phyloP scores from a whole-genome alignment of 2,113 vertebrate genomes.

The Oceanodroma tethys region DNA sequence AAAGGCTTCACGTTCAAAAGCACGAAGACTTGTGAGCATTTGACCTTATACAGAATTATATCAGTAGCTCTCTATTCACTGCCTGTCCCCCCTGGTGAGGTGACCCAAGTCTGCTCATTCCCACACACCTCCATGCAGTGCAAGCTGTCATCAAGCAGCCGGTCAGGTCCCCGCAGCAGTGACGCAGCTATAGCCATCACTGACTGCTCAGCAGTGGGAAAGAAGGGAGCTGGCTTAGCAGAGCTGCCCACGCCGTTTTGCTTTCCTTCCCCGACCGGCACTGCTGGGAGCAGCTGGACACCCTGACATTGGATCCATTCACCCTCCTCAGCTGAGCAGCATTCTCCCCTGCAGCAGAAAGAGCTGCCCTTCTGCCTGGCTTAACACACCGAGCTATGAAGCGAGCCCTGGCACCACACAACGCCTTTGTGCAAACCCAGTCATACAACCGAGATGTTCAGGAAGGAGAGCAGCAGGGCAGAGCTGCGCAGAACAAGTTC shows the following conservation, averaged over 20 bases:
- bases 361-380: not conserved
- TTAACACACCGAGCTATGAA: fast-evolving
- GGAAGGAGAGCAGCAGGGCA: not conserved
- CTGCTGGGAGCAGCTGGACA: not conserved
- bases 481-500: too few species aligned
- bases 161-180: not conserved
- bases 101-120: fast-evolving
- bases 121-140: fast-evolving
- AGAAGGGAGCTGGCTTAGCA: not conserved
- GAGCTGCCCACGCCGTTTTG: not conserved
- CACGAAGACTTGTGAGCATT: fast-evolving
- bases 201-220: fast-evolving
- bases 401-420: fast-evolving
- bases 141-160: too few species aligned
- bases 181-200: not conserved
- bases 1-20: not conserved
- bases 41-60: not conserved
- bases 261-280: too few species aligned
- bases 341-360: not conserved
- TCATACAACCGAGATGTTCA: fast-evolving
- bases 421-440: not conserved
- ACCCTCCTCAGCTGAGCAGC: not conserved
- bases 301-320: not conserved
- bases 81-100: not conserved
- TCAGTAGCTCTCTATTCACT: not conserved